Base-by-base conservation (phyloP, 2,888 invertebrate genomes). In the Pyrocoelia pectoralis region DNA sequence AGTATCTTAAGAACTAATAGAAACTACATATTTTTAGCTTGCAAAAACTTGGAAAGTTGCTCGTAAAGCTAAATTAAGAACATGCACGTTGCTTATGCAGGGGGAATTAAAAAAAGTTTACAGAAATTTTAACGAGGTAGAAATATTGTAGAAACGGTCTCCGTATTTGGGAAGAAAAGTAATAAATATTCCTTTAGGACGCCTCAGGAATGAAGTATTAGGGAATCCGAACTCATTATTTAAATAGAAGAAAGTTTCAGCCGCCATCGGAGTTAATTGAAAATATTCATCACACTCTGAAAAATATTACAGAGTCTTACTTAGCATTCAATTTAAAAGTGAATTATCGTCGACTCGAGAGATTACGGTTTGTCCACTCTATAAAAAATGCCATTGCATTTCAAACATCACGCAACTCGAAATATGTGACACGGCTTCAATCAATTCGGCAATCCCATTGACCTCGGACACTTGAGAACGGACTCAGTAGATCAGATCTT, bases 281-380 rank as follows among this genome's bases (percentile, higher is more conserved):
- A 55, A 61, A 61, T 61, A 61, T 61, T 61, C 56, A 61, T 61
- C 61, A 61, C 56, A 17, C 28, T 51, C 49, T 59, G 38, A 19
- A 29, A 59, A 53, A 48, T 19, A 49, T 43, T 18, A 14, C 13
- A 28, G 19, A 33, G 24, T 24, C 24, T n/a, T 50, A 50, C 51
- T 41, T 13, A 6, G 17, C 1, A 4, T 12, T 8, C 24, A 52
- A 58, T 48, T 57, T 57, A 2, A 51, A 58, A 46, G 28, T 57
- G 51, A 57, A 57, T 57, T 50, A 57, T 38, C 49, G 50, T 24
- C 49, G 38, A 56, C 5, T n/a, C 33, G 43, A 24, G 41, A 41
- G 24, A 24, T 24, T 24, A 5, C 3, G 24, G 24, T 5, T 5
- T 6, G 24, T n/a, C 33, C 33, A 33, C 33, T 33, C 9, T n/a